Conservation (phyloP, 2,888 invertebrate species). For the Gortyna flavago region DNA sequence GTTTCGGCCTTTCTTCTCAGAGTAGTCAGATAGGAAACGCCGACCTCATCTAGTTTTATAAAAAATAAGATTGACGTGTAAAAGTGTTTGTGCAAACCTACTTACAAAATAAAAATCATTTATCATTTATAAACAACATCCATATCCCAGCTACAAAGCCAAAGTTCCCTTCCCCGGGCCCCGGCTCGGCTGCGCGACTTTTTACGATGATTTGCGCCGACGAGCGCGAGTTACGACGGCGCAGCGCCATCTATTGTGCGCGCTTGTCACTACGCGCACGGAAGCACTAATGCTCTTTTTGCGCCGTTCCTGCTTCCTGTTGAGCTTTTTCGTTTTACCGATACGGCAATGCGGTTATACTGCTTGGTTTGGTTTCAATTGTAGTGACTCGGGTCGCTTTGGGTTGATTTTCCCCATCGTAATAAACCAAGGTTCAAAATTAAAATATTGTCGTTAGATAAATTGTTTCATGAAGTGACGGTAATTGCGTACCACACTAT, state of each 20-base stretch:
- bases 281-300: slow-evolving; percentile 67
- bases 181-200: slow-evolving; percentile 44
- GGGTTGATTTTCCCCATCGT: not conserved
- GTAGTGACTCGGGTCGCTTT: not conserved
- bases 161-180: slow-evolving; percentile 30
- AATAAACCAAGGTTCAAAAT: not conserved
- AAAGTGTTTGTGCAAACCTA: too few relatives aligned
- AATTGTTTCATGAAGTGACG: not conserved
- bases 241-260: slow-evolving; percentile 70
- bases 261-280: slow-evolving; percentile 64
- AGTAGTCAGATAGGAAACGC: too few relatives aligned
- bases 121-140: too few relatives aligned
- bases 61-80: too few relatives aligned
- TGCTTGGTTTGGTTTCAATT: slow-evolving; percentile 27
- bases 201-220: slow-evolving; percentile 74
- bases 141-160: slow-evolving; percentile 9
- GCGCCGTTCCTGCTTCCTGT: slow-evolving; percentile 22
- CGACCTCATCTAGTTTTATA: too few relatives aligned
- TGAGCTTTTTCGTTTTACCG: slow-evolving; percentile 55
- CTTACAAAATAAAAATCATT: too few relatives aligned
- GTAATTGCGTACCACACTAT: too few relatives aligned
- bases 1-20: too few relatives aligned
- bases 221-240: slow-evolving; percentile 62
- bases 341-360: slow-evolving; percentile 49
- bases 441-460: not conserved